Conservation (phyloP, 2,113 vertebrate species). For the Nipponia nippon region DNA sequence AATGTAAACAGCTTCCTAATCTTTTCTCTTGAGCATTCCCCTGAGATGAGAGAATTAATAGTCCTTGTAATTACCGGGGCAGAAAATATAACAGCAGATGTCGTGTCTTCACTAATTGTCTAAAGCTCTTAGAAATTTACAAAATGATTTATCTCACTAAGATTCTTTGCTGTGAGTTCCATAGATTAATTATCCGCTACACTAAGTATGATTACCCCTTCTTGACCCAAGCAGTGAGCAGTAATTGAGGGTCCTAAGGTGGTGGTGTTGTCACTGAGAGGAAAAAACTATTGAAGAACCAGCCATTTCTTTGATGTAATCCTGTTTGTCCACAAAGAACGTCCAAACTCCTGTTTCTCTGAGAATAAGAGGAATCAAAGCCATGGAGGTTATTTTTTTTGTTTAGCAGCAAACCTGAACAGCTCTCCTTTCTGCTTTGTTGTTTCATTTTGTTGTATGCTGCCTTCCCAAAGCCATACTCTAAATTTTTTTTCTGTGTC, state of each 20-base stretch:
- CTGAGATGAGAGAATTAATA: not conserved
- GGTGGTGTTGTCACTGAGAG: not conserved
- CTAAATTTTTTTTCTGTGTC: not conserved
- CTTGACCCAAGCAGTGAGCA: not conserved
- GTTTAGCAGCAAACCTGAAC: not conserved
- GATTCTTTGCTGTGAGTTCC: not conserved
- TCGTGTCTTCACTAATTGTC: not conserved
- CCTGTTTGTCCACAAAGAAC: not conserved
- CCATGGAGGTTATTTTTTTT: not conserved
- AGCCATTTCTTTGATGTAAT: not conserved
- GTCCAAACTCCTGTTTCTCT: not conserved
- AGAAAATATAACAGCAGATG: slow-evolving; percentile 24
- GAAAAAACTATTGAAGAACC: not conserved
- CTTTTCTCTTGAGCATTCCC: not conserved
- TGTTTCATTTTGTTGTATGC: not conserved
- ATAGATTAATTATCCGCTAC: not conserved
- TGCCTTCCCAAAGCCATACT: not conserved
- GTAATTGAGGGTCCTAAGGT: not conserved
- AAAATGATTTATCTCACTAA: not conserved
- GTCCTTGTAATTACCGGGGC: not conserved
- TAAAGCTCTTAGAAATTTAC: not conserved
- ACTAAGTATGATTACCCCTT: not conserved
- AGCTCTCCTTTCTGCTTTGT: not conserved
- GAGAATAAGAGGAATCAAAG: not conserved
- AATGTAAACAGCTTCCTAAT: not conserved